Base-by-base conservation (phyloP, 2,888 invertebrate genomes). In the Agrilus cyanescens region DNA sequence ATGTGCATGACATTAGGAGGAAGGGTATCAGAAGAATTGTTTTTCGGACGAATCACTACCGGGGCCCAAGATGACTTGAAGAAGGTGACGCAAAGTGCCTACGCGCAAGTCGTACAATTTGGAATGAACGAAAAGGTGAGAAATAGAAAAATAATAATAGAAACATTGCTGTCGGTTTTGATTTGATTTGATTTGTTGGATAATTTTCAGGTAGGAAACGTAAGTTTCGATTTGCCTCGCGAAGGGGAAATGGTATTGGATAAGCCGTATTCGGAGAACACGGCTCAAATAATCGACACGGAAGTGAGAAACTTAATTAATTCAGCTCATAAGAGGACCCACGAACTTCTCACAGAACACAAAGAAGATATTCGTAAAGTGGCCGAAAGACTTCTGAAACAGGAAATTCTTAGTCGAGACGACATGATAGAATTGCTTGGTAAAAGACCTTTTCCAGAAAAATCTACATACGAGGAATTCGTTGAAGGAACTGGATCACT, bases 1-100 rank as follows among this genome's bases (percentile, higher is more conserved):
- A 98, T 98, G 96, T 98, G 97, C 66, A 96, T 98, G 94, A 91
- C 95, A 1, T 73, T 98, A 2, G 97, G 97, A n/a, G 98, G 97
- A 1, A 75, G 98, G 52, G 96, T 91, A 1, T 86, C 97, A 0
- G 98, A 99, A 66, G 90, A 96, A 69, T 75, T 99, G 50, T 98
- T 99, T 72, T 98, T 99, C 62, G 78, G 80, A 2, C 76, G 85
- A 56, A 95, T 98, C 51, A 98, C 98, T 2, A 98, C 98, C 0
- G 98, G 98, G 0, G 98, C 98, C 0, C 96, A 97, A 62, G 97
- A 98, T 61, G 98, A 99, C 71, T 74, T 98, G 38, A 87, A 93
- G 65, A 98, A 98, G 71, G 88, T 99, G 48, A 99, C 98, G 0
- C 88, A 96, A 64, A 94, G 84, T 66, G 98, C 98, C 0, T 99